Evolutionary conservation across 2,797 vertebrate species (phyloP), one percentile per base, ranked within the genome.

Genomic region (Rhadinocentrus ornatus): DNA sequence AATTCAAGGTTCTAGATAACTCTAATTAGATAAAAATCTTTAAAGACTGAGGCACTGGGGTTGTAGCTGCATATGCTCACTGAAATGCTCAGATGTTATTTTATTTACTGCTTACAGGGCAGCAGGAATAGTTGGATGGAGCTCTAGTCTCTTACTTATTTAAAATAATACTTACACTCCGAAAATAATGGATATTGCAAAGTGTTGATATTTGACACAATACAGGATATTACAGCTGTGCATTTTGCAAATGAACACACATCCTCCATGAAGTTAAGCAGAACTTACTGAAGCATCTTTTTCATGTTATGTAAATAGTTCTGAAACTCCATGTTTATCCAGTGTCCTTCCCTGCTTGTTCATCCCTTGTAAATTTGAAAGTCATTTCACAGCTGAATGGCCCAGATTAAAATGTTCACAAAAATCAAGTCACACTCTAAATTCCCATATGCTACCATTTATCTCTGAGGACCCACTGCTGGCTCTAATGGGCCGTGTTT

Each of bases 311-410:
- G 32, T 56, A 2, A 65, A 65, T 68, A 55, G 24, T 68, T 66
- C 35, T 60, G 11, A 71, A 75, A 62, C 29, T 64, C 46, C 9
- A 62, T 10, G 59, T 67, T n/a, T 34, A 58, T 54, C 46, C 34
- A 1, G 44, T 71, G 60, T 64, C 73, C 79, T 77, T 71, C 39
- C 6, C 11, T 53, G 39, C 68, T 67, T 71, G 71, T 77, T 78
- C 64, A 65, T 72, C 57, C 59, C 63, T 72, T 83, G 66, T 86
- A 81, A 73, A 85, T 76, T 50, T 77, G 48, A 71, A 83, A 77
- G 76, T 75, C 41, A 85, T 86, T 90, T 92, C 86, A 88, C 83
- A 84, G 57, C 63, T 78, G 46, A 77, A 69, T 77, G 69, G 66
- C 66, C 60, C 57, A 64, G 75, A 86, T 81, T 76, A 70, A 78